Evolutionary conservation across 2,888 invertebrate species (phyloP), one percentile per base, ranked within the genome.

Genomic region (Meiosimyza decipiens): DNA sequence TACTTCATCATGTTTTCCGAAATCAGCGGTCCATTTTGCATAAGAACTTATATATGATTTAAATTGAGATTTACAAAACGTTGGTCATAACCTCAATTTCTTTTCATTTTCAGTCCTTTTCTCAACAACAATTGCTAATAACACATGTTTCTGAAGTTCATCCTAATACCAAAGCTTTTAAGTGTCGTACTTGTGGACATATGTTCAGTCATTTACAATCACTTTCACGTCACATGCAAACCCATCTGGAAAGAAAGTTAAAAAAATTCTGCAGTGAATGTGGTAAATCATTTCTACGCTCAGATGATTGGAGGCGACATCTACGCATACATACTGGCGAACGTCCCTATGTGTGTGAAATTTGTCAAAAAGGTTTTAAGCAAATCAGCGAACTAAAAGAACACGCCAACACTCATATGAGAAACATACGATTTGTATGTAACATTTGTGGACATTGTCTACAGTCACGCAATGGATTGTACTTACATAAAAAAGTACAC

Each of bases 181-280:
- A 74, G 50, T 78, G 78, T 50, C 78, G 77, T 1, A 67, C 68
- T 28, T 78, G 77, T 51, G 52, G 54, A 2, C 66, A 57, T 4
- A 59, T 68, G 6, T 78, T 78, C 64, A 71, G 75, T 5, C 77
- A 78, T 55, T 73, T 76, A 13, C 78, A 78, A 63, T 78, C 78
- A 2, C 60, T 78, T 40, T 78, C 77, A 6, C 76, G 78, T 11
- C 78, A 78, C 49, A 77, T 78, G 76, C 75, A 75, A n/a, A 71
- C 49, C 6, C 78, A 78, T 51, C 74, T 72, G 60, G 18, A 59
- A 1, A 15, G 51, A 4, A 49, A 72, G 16, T 18, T 70, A n/a
- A 73, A 71, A 50, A 59, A 75, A 11, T 50, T 64, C 15, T 78
- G 78, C 18, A 50, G 67, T 2, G 62, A 55, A 50, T 78, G 78